Evolutionary conservation across 2,888 invertebrate species (phyloP).

Genomic region (Acleris literana): DNA sequence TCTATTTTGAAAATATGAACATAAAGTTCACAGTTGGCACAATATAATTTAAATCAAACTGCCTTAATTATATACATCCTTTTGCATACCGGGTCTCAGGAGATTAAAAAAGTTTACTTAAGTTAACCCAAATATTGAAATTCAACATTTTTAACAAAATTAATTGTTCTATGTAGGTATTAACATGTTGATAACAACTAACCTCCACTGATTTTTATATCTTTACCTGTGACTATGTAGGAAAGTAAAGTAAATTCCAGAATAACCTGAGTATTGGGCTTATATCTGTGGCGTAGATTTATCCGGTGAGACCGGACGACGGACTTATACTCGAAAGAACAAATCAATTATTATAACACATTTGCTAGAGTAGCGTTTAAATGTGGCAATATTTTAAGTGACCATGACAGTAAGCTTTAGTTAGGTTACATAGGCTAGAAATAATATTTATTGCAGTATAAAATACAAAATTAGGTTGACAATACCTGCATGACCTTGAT

Average conservation of each 20-base stretch:
- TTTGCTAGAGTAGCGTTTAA: constrained; percentile 42
- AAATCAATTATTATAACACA: constrained; percentile 36
- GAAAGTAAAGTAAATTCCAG: constrained; percentile 1
- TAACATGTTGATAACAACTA: too few relatives aligned
- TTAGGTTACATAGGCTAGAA: constrained; percentile 51
- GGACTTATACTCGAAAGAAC: constrained; percentile 10
- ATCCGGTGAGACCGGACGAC: constrained; percentile 25
- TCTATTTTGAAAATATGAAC: too few relatives aligned
- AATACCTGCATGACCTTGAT: constrained; percentile 37
- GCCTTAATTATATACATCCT: too few relatives aligned
- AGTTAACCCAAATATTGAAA: too few relatives aligned
- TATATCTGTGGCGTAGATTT: constrained; percentile 6
- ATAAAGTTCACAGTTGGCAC: too few relatives aligned
- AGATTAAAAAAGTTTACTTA: too few relatives aligned
- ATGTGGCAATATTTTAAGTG: constrained; percentile 48
- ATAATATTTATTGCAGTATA: constrained; percentile 37
- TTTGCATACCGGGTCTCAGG: too few relatives aligned
- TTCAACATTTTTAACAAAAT: too few relatives aligned
- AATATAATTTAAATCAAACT: too few relatives aligned
- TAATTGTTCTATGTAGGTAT: too few relatives aligned
- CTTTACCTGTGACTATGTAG: background rate
- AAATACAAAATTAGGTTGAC: constrained; percentile 38
- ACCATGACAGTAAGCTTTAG: constrained; percentile 69
- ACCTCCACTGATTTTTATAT: background rate
- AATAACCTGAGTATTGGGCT: constrained; percentile 7